Evolutionary conservation across 2,888 invertebrate species (phyloP), one percentile per base, ranked within the genome.

Genomic region (Neria commutata): DNA sequence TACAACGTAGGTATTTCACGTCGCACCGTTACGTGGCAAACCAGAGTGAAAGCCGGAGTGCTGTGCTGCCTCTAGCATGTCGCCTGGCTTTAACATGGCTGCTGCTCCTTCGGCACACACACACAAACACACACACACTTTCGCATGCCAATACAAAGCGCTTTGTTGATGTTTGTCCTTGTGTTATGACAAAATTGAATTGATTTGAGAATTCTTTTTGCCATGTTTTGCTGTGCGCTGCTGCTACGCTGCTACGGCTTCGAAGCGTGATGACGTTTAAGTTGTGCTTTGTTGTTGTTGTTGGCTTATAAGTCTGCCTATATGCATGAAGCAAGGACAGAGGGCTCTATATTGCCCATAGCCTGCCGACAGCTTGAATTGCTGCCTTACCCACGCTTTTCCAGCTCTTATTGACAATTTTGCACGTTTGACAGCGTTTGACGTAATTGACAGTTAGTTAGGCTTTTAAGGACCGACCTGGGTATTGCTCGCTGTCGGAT

Each of bases 101-200:
- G 17, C 37, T n/a, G n/a, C n/a, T 24, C 14, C 24, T 23, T 25
- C 48, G 16, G n/a, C 21, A 40, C 4, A 40, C n/a, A 40, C n/a
- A 40, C n/a, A 40, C n/a, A 40, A 4, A 40, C n/a, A 40, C 14
- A 11, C 23, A 19, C 17, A 21, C 21, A 17, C n/a, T n/a, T n/a
- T n/a, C n/a, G n/a, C n/a, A n/a, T n/a, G n/a, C n/a, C n/a, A 29
- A 5, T 8, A 29, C 46, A 11, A 46, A 21, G 17, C 29, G 11
- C 19, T 14, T 17, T 46, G 21, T 21, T n/a, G 10, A 14, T 46
- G n/a, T 11, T 8, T 29, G 16, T 48, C 24, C 47, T 37, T 47
- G 14, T 48, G 54, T 54, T 54, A 34, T 54, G 37, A 54, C 54
- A 48, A 54, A 54, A 54, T 54, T 54, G 54, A 54, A 37, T 54